These are phyloP conservation scores for Liparis tanakae DNA, from an alignment of 2,797 vertebrate species.

Conservation along the genomic window DNA sequence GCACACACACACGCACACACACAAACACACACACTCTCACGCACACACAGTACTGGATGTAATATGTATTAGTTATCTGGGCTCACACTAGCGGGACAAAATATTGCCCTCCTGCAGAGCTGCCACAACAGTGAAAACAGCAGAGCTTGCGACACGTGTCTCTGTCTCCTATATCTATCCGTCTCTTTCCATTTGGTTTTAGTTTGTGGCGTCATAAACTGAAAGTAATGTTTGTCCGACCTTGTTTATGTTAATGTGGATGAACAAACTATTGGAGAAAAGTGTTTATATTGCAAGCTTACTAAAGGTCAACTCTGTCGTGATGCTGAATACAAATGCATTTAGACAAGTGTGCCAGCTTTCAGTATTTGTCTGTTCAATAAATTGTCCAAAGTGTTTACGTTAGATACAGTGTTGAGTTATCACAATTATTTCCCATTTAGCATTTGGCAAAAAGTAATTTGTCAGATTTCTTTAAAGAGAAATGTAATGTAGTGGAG, in stretches of 20 bases:
- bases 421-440: background rate
- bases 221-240: background rate
- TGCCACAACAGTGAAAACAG: conserved; percentile 55
- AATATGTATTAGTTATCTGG: conserved; percentile 61
- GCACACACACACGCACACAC: conserved; percentile 4
- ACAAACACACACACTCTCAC: conserved; percentile 5
- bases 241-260: background rate
- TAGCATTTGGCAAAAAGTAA: background rate
- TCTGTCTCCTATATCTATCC: conserved; percentile 25
- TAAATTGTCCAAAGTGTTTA: background rate
- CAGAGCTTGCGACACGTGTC: conserved; percentile 31
- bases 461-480: background rate
- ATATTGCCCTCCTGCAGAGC: conserved; percentile 57
- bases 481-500: background rate
- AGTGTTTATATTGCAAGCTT: background rate
- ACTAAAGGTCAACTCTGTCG: background rate
- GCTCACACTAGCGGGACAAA: conserved; percentile 44
- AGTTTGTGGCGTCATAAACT: background rate
- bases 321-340: background rate
- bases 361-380: background rate
- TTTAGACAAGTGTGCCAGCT: background rate
- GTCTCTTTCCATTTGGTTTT: background rate
- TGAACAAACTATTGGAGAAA: background rate
- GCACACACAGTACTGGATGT: conserved; percentile 30
- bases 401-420: background rate